Percentiles rank a stretch among this genome's conserved stretches.
phyloP scores from a whole-genome alignment of 1,140 invertebrate genomes.

The Lethocerus indicus region DNA sequence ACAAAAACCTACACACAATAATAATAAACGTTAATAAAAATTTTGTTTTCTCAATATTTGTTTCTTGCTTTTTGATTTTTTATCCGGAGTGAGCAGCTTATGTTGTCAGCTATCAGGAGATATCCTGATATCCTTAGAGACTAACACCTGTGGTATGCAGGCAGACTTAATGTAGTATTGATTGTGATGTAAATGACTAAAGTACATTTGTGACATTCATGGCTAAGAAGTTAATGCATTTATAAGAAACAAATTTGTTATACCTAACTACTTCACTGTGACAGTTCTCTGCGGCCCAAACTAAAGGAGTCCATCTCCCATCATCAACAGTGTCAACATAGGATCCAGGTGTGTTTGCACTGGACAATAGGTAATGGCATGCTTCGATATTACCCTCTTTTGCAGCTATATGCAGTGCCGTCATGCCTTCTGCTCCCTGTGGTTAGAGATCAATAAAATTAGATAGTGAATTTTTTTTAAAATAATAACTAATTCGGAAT shows the following conservation, averaged over 20 bases:
- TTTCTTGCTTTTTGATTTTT: too few relatives aligned
- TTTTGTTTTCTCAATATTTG: too few relatives aligned
- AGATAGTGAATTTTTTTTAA: neutral
- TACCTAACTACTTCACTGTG: constrained; percentile 51
- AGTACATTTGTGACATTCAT: too few relatives aligned
- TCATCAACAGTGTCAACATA: constrained; percentile 56
- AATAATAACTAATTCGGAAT: neutral
- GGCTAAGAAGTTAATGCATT: too few relatives aligned
- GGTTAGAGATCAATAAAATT: neutral
- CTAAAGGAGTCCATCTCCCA: constrained; percentile 84
- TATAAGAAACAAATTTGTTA: neutral
- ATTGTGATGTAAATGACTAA: too few relatives aligned
- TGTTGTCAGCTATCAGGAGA: too few relatives aligned
- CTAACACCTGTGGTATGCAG: too few relatives aligned
- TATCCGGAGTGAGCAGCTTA: too few relatives aligned
- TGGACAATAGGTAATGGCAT: constrained; percentile 39
- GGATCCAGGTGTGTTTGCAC: constrained; percentile 21
- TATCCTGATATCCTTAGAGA: too few relatives aligned
- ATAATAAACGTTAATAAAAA: neutral
- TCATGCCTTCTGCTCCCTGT: constrained; percentile 80
- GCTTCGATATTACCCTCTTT: constrained; percentile 52
- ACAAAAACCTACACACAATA: constrained; percentile 34
- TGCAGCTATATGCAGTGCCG: constrained; percentile 62
- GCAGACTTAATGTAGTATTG: too few relatives aligned
- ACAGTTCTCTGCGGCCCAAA: constrained; percentile 80